Conservation (phyloP, 2,113 vertebrate genomes). For the Polyodon spathula region DNA sequence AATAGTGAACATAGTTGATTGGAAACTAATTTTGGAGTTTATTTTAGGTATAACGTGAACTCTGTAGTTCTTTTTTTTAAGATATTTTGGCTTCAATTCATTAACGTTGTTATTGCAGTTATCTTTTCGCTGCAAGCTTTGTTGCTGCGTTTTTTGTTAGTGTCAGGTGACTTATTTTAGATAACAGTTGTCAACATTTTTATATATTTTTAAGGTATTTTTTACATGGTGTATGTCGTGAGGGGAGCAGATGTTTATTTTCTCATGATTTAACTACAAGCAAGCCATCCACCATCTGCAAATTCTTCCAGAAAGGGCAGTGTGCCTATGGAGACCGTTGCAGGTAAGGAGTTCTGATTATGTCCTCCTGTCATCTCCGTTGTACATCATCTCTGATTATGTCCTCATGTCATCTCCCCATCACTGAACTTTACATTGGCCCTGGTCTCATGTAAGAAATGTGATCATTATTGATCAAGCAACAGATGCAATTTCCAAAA, state of each 20-base stretch:
- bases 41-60: no score
- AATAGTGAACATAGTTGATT: no score
- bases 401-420: background rate
- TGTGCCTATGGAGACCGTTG: conserved; percentile 87
- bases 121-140: no score
- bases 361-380: no score
- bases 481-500: no score
- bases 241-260: conserved; percentile 83
- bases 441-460: no score
- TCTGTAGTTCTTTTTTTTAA: no score
- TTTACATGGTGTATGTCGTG: conserved; percentile 85
- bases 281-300: conserved; percentile 85
- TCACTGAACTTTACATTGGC: background rate
- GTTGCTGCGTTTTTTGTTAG: no score
- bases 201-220: conserved; percentile 70
- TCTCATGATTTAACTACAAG: conserved; percentile 82
- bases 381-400: background rate
- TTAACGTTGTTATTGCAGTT: no score
- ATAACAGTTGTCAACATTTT: background rate
- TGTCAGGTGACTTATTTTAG: background rate
- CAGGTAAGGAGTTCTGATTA: conserved; percentile 69
- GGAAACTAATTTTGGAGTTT: no score
- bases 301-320: conserved; percentile 82
- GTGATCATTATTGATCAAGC: no score
- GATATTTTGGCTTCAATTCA: no score